Percentiles rank a stretch among this genome's conserved stretches.
Conservation (phyloP, 1,140 invertebrate genomes). For the Drosophila varians region DNA sequence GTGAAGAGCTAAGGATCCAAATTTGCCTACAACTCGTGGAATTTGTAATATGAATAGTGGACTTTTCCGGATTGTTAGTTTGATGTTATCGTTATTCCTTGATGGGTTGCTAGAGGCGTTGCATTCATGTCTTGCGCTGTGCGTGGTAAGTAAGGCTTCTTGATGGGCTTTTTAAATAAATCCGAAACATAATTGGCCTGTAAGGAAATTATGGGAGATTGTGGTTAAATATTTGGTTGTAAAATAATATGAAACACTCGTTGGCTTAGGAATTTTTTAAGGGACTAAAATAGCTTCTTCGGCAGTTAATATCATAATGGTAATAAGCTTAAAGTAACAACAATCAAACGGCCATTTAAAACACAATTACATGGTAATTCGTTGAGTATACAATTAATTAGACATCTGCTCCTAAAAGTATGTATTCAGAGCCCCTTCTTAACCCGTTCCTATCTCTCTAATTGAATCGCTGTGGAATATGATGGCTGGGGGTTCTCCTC, state of each 20-base stretch:
- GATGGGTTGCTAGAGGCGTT: slow-evolving; percentile 1
- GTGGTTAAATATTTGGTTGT: not conserved
- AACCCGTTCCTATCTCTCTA: slow-evolving; percentile 25
- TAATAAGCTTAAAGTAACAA: too few species aligned
- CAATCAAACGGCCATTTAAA: not conserved
- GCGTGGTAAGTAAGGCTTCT: slow-evolving; percentile 61
- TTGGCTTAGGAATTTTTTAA: not conserved
- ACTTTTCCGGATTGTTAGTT: slow-evolving; percentile 41
- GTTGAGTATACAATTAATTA: not conserved
- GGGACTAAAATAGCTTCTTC: too few species aligned
- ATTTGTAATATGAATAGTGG: slow-evolving; percentile 47
- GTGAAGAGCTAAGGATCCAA: slow-evolving; percentile 2
- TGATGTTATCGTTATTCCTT: slow-evolving; percentile 46
- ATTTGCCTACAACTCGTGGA: slow-evolving; percentile 58
- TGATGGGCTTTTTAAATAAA: slow-evolving; percentile 50
- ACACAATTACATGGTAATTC: not conserved
- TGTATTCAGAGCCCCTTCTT: slow-evolving; percentile 1
- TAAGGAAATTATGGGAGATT: slow-evolving; percentile 24
- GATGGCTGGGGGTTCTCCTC: slow-evolving; percentile 2
- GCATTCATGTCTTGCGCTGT: slow-evolving; percentile 62
- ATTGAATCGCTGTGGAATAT: slow-evolving; percentile 31
- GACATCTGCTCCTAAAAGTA: slow-evolving; percentile 57
- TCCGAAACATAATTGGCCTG: slow-evolving; percentile 80
- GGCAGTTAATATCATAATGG: too few species aligned
- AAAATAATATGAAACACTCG: too few species aligned